A percentile compares a stretch with the other conserved stretches of the same genome.
phyloP scores from a whole-genome alignment of 2,113 vertebrate genomes.

The Ceyx cyanopectus region DNA sequence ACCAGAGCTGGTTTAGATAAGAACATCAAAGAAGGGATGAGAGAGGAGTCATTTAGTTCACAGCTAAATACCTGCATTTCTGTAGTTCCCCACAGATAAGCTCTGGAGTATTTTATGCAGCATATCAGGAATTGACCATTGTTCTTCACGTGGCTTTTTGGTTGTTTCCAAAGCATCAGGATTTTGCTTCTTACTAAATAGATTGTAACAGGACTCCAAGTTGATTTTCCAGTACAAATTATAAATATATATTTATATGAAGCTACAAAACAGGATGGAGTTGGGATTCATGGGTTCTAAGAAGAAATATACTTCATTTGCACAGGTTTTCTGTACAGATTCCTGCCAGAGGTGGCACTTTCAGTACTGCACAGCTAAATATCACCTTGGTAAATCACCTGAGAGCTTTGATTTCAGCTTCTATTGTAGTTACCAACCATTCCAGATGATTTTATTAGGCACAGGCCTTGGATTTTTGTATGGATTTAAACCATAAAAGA shows the following conservation, averaged over 20 bases:
- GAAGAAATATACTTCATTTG: not conserved
- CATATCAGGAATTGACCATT: not conserved
- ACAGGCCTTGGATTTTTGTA: not conserved
- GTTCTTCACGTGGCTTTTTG: not conserved
- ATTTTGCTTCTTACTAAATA: not conserved
- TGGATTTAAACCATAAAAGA: not conserved
- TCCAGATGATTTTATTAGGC: not conserved
- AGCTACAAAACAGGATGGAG: not conserved
- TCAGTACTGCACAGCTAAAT: not conserved
- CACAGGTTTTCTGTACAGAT: not conserved
- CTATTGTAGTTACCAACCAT: fast-evolving
- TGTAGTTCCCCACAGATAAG: not conserved
- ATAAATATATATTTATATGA: not conserved
- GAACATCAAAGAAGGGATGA: not conserved
- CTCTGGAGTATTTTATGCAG: not conserved
- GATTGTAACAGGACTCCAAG: not conserved
- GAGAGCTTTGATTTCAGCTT: not conserved
- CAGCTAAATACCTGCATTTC: not conserved
- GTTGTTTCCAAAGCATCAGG: not conserved
- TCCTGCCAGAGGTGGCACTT: not conserved
- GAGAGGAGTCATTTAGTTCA: not conserved
- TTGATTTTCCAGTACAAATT: not conserved
- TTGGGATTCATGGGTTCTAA: not conserved
- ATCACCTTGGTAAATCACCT: not conserved
- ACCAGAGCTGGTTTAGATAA: not conserved